Evolutionary conservation across 2,888 invertebrate species (phyloP).

Genomic region (Netelia inedita): DNA sequence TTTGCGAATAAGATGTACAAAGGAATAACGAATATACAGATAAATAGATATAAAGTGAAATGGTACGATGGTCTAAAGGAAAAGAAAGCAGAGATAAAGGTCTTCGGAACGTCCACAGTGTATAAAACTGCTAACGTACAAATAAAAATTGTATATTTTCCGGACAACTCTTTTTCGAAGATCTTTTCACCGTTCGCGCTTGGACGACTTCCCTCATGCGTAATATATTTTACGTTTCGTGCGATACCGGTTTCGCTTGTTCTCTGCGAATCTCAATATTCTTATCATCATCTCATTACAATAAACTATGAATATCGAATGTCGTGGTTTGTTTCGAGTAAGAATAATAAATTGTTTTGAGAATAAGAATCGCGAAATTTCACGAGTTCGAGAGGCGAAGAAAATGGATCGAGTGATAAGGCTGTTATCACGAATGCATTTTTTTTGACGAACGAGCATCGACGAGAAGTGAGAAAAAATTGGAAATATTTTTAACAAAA

Average conservation of each 20-base stretch:
- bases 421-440: too few relatives aligned
- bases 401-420: too few relatives aligned
- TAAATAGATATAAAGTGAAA: neutral
- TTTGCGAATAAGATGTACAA: constrained; percentile 26
- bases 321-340: too few relatives aligned
- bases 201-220: neutral
- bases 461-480: constrained; percentile 7
- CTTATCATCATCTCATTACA: too few relatives aligned
- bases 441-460: too few relatives aligned
- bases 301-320: too few relatives aligned
- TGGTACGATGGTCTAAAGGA: constrained; percentile 10
- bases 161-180: neutral
- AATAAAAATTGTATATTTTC: neutral
- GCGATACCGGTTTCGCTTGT: neutral
- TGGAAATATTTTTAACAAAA: neutral
- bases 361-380: neutral
- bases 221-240: neutral
- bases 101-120: constrained; percentile 13
- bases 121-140: constrained; percentile 1
- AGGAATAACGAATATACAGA: constrained; percentile 24
- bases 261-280: too few relatives aligned
- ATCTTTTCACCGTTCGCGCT: neutral
- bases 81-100: constrained; percentile 39
- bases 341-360: too few relatives aligned
- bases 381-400: neutral